phyloP scores from a whole-genome alignment of 2,113 vertebrate genomes.

The Zosterops lateralis region DNA sequence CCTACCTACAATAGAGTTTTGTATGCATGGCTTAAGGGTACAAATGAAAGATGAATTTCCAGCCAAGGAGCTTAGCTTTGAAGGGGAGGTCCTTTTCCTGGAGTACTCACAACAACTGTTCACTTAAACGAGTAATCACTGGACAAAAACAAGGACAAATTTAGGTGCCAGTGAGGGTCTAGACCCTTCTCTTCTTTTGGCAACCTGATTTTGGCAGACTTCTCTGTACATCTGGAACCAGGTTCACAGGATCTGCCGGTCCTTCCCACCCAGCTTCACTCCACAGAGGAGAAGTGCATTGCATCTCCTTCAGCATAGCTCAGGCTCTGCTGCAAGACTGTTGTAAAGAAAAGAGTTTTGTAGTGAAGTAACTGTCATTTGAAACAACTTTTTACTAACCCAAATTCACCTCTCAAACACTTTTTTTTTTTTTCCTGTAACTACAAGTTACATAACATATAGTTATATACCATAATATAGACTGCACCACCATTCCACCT shows the following conservation, averaged over 20 bases:
- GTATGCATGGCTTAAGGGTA: neutral
- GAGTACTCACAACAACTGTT: neutral
- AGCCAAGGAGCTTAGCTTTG: neutral
- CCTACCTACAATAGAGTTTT: neutral
- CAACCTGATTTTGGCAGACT: neutral
- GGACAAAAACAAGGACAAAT: neutral
- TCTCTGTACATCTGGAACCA: neutral
- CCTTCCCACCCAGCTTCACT: neutral
- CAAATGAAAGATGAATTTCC: neutral
- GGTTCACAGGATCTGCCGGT: neutral
- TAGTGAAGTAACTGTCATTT: neutral
- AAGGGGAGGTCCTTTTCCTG: neutral
- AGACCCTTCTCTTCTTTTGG: neutral
- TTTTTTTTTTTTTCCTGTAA: neutral
- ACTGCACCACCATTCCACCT: neutral
- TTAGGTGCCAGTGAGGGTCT: neutral
- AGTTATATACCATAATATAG: neutral
- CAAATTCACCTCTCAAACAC: neutral
- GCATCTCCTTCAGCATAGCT: neutral
- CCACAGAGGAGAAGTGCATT: neutral
- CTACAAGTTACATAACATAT: rapidly evolving
- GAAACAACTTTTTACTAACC: neutral
- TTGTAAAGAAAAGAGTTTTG: neutral
- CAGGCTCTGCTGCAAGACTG: neutral
- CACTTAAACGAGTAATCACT: rapidly evolving